Evolutionary conservation across 2,113 vertebrate species (phyloP), one percentile per base, ranked within the genome.

Genomic region (Mus pahari): DNA sequence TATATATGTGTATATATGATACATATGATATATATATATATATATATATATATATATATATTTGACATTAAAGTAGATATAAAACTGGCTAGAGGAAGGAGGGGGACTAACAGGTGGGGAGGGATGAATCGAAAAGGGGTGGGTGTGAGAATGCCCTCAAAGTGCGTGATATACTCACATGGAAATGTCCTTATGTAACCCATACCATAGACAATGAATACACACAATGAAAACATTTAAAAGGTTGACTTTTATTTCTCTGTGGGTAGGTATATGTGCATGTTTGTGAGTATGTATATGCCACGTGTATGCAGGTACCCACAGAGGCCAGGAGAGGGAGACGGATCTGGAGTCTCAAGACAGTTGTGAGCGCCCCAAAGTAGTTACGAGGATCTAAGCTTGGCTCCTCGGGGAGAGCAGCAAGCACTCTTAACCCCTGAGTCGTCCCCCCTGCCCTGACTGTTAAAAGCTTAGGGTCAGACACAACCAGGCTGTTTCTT

Each of bases 81-180:
- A 28, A 55, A 88, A 39, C 66, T 39, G 66, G 68, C 86, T 36
- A 24, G 45, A 68, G 64, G 60, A 33, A 86, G 19, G 16, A 48
- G 66, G 42, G 26, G 9, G 28, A 13, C 45, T 14, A 86, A 50
- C 6, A 48, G 39, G 13, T 19, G 22, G 24, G 5, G 11, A 20
- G 16, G 31, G 11, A 8, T 13, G 1, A 50, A 0, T 2, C n/a
- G 45, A 9, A 50, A 26, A n/a, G 45, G 22, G 6, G 39, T 36
- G 31, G 2, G 39, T 20, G 28, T 33, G 28, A 48, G 45, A 36
- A 86, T 2, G 28, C 7, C 26, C 82, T 66, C 60, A 68, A 39
- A 55, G 66, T 22, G 13, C 7, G 53, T n/a, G n/a, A 26, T 70
- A 26, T 5, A 71, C 7, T 53, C 68, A 14, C 24, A 42, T 12